phyloP scores from a whole-genome alignment of 2,888 invertebrate genomes.

The Drosophila tanythrix region DNA sequence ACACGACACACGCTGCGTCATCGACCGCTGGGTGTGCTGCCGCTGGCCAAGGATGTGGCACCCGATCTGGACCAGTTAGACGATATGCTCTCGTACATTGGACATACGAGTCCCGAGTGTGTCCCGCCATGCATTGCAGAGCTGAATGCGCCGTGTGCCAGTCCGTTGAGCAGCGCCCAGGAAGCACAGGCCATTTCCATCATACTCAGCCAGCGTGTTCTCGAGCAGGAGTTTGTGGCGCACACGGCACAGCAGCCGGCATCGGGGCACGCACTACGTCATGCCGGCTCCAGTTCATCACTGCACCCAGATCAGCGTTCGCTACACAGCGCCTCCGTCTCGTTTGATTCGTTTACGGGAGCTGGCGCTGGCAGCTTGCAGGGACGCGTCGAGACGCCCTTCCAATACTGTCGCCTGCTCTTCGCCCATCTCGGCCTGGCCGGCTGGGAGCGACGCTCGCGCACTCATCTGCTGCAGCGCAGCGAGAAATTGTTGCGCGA shows the following conservation, averaged over 20 bases:
- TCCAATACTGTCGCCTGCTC: conserved; percentile 94
- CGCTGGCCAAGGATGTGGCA: conserved; percentile 92
- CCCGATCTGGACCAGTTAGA: conserved; percentile 96
- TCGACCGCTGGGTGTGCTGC: conserved; percentile 91
- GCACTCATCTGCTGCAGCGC: conserved; percentile 94
- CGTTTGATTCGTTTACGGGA: conserved; percentile 85
- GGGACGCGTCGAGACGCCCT: conserved; percentile 87
- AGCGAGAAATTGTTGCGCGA: conserved; percentile 95
- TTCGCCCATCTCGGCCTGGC: conserved; percentile 96
- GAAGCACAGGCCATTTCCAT: conserved; percentile 95
- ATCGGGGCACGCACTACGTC: conserved; percentile 26
- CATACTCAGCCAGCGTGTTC: conserved; percentile 92
- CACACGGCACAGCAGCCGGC: conserved; percentile 70
- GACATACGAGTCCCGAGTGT: conserved; percentile 96
- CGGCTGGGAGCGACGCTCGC: conserved; percentile 94
- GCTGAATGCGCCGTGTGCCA: conserved; percentile 91
- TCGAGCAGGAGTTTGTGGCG: conserved; percentile 91
- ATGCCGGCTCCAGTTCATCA: conserved; percentile 46
- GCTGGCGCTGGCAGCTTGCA: conserved; percentile 85
- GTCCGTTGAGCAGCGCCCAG: conserved; percentile 90
- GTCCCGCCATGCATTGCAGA: conserved; percentile 88
- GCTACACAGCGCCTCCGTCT: conserved; percentile 77
- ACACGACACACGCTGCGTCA: conserved; percentile 89
- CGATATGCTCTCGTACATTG: conserved; percentile 96
- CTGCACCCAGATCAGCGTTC: conserved; percentile 79